Evolutionary conservation across 2,888 invertebrate species (phyloP).

Genomic region (Amphipoea lucens): DNA sequence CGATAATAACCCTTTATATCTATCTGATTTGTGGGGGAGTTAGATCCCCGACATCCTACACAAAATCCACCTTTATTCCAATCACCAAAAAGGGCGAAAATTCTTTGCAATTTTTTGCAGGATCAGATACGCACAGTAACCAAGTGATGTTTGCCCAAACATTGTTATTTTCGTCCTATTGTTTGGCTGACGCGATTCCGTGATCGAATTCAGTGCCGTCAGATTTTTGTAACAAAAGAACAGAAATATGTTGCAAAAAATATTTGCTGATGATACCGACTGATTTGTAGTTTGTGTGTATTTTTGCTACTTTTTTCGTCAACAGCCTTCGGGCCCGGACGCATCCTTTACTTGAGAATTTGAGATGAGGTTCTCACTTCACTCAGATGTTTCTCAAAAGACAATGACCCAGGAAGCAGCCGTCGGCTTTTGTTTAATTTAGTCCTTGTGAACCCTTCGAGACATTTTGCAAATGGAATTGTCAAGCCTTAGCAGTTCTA

Average conservation of each 20-base stretch:
- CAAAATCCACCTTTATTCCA: slow-evolving; percentile 50
- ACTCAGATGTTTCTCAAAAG: slow-evolving; percentile 38
- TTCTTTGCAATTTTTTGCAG: slow-evolving; percentile 33
- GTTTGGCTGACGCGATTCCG: slow-evolving; percentile 75
- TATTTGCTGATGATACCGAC: slow-evolving; percentile 68
- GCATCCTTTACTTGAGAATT: slow-evolving; percentile 38
- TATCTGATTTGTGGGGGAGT: slow-evolving; percentile 72
- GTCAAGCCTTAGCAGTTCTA: slow-evolving; percentile 33
- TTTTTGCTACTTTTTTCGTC: slow-evolving; percentile 43
- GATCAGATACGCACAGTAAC: slow-evolving; percentile 57
- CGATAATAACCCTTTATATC: slow-evolving; percentile 78
- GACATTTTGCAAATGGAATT: slow-evolving; percentile 48
- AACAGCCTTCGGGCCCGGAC: slow-evolving; percentile 54
- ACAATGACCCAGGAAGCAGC: slow-evolving; percentile 49
- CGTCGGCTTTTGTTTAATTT: slow-evolving; percentile 50
- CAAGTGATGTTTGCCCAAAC: slow-evolving; percentile 74
- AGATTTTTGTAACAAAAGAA: slow-evolving; percentile 81
- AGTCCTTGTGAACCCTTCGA: slow-evolving; percentile 42
- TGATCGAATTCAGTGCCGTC: slow-evolving; percentile 79
- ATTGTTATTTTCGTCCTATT: slow-evolving; percentile 77
- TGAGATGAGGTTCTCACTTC: slow-evolving; percentile 28
- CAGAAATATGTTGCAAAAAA: slow-evolving; percentile 67
- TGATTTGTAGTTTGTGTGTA: slow-evolving; percentile 54
- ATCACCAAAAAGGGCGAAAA: slow-evolving; percentile 20
- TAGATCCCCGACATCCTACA: background rate